Percentiles rank a stretch among this genome's conserved stretches.
These are phyloP conservation scores for Trachelus tabidus DNA, from an alignment of 2,888 invertebrate species.

Conservation along the genomic window DNA sequence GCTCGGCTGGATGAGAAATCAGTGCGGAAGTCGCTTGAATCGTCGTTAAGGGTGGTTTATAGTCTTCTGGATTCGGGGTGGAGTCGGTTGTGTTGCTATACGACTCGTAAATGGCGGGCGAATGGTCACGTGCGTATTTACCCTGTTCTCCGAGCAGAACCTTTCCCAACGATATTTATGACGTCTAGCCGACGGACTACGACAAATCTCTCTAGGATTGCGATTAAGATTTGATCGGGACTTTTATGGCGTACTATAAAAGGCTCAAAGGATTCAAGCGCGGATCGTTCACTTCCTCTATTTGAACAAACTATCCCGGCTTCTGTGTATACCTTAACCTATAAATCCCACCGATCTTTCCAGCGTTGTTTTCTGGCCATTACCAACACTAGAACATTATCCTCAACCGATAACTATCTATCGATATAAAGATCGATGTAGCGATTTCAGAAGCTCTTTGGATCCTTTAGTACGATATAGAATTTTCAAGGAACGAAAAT, in stretches of 20 bases:
- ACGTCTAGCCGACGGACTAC: slow-evolving; percentile 5
- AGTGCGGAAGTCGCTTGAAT: not conserved
- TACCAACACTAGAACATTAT: not conserved
- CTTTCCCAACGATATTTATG: slow-evolving; percentile 1
- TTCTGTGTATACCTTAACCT: not conserved
- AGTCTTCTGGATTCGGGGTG: not conserved
- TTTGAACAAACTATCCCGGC: not conserved
- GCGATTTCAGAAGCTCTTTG: not conserved
- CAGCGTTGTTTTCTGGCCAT: not conserved
- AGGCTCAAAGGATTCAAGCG: not conserved
- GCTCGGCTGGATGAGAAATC: not conserved
- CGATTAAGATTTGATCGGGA: slow-evolving; percentile 8
- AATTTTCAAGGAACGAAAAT: not conserved
- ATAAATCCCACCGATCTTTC: not conserved
- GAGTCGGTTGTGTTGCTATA: not conserved
- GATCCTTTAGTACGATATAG: not conserved
- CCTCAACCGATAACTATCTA: not conserved
- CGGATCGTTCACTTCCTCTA: not conserved
- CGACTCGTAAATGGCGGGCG: not conserved
- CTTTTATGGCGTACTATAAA: not conserved
- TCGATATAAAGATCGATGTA: not conserved
- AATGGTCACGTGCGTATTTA: not conserved
- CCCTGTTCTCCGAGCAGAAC: not conserved
- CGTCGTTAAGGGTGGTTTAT: not conserved
- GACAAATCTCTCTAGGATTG: slow-evolving; percentile 3